phyloP scores from a whole-genome alignment of 1,140 invertebrate genomes.

The Pseudomyrmex cubaensis region DNA sequence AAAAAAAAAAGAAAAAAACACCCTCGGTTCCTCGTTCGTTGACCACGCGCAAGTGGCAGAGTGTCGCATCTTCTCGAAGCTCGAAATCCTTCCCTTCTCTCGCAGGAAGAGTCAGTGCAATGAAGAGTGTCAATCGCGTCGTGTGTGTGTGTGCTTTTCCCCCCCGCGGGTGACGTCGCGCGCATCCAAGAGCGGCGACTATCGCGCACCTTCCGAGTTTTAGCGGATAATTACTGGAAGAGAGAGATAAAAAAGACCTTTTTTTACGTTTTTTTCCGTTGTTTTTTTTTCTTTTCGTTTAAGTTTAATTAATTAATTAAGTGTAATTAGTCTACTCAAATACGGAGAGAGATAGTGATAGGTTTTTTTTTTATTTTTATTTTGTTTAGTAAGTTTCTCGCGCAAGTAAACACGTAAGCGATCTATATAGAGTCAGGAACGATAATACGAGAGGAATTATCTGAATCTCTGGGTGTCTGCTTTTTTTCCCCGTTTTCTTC shows the following conservation, averaged over 20 bases:
- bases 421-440: slow-evolving; percentile 69
- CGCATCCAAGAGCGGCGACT: slow-evolving; percentile 44
- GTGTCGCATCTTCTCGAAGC: slow-evolving; percentile 55
- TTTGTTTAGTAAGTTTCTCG: slow-evolving; percentile 58
- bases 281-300: not conserved
- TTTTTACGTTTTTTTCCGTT: slow-evolving; percentile 46
- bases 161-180: slow-evolving; percentile 9
- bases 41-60: not conserved
- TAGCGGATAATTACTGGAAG: slow-evolving; percentile 55
- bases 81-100: slow-evolving; percentile 33
- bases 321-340: slow-evolving; percentile 50
- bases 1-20: no score
- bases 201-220: slow-evolving; percentile 46
- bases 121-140: slow-evolving; percentile 48
- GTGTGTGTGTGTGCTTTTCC: slow-evolving; percentile 47
- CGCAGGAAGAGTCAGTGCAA: slow-evolving; percentile 36
- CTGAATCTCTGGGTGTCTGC: not conserved
- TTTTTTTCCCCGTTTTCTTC: slow-evolving; percentile 26
- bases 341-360: slow-evolving; percentile 31
- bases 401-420: slow-evolving; percentile 61
- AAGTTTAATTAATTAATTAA: slow-evolving; percentile 37
- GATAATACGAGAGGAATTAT: slow-evolving; percentile 69
- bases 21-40: no score
- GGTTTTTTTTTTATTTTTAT: not conserved
- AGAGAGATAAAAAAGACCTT: slow-evolving; percentile 64